These are phyloP conservation scores for Ascaphus truei DNA, from an alignment of 2,113 vertebrate genomes.

Conservation along the genomic window DNA sequence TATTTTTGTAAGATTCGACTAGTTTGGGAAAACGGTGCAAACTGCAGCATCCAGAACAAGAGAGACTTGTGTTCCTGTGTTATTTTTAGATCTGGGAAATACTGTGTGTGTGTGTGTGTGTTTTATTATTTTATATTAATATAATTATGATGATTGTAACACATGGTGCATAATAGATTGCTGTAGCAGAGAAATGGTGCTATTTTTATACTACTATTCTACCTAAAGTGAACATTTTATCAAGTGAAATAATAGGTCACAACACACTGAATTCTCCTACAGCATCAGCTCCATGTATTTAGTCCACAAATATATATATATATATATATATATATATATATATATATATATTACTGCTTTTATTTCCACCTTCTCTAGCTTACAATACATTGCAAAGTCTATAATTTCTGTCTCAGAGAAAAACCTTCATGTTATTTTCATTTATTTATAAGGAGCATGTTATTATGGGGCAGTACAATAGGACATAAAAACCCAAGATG, in stretches of 20 bases:
- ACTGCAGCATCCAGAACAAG: not conserved
- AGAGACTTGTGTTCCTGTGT: not conserved
- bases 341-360: too few species aligned
- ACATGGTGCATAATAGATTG: conserved; percentile 24
- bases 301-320: too few species aligned
- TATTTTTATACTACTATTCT: conserved; percentile 49
- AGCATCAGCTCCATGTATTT: too few species aligned
- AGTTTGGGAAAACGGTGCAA: conserved; percentile 14
- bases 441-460: too few species aligned
- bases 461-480: too few species aligned
- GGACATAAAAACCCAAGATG: too few species aligned
- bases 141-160: not conserved
- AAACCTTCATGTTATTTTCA: too few species aligned
- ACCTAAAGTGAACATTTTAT: conserved; percentile 54
- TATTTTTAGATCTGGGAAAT: conserved; percentile 26
- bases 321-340: too few species aligned
- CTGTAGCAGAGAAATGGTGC: conserved; percentile 57
- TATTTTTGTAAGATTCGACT: conserved; percentile 23
- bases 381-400: too few species aligned
- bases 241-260: conserved; percentile 33
- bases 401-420: too few species aligned
- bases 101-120: too few species aligned
- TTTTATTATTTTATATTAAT: conserved; percentile 15
- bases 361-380: not conserved
- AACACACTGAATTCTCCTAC: too few species aligned